These are phyloP conservation scores for Parelbella ahira DNA, from an alignment of 2,888 invertebrate genomes.

Conservation along the genomic window DNA sequence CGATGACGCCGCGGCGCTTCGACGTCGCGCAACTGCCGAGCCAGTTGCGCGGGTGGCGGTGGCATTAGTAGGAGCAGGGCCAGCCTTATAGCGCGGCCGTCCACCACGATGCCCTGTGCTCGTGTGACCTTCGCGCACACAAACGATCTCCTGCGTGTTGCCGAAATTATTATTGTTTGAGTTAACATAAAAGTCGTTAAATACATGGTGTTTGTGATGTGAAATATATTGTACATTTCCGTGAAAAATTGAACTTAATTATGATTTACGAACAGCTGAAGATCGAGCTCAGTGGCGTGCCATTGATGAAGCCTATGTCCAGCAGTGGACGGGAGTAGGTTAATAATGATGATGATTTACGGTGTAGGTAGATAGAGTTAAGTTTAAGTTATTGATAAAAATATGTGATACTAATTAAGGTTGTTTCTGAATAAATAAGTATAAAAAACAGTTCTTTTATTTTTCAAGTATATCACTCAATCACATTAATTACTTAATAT, in stretches of 20 bases:
- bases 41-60: slow-evolving; percentile 35
- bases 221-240: too few relatives aligned
- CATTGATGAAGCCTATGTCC: too few relatives aligned
- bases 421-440: too few relatives aligned
- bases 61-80: slow-evolving; percentile 37
- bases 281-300: too few relatives aligned
- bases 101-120: slow-evolving; percentile 29
- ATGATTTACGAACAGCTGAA: too few relatives aligned
- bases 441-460: too few relatives aligned
- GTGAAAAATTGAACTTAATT: neutral
- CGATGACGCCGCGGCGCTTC: slow-evolving; percentile 32
- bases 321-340: too few relatives aligned
- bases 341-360: neutral
- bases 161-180: neutral
- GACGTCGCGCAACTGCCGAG: slow-evolving; percentile 26
- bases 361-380: neutral
- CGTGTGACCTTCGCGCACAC: slow-evolving; percentile 28
- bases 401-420: slow-evolving; percentile 32
- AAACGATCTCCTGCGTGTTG: neutral
- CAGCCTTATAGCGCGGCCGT: slow-evolving; percentile 27
- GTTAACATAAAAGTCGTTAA: neutral
- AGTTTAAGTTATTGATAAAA: slow-evolving; percentile 24
- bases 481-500: too few relatives aligned
- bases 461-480: too few relatives aligned
- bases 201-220: too few relatives aligned